Evolutionary conservation across 1,140 invertebrate genomes (phyloP), one percentile per base, ranked within the genome.

Genomic region (Musca vetustissima): DNA sequence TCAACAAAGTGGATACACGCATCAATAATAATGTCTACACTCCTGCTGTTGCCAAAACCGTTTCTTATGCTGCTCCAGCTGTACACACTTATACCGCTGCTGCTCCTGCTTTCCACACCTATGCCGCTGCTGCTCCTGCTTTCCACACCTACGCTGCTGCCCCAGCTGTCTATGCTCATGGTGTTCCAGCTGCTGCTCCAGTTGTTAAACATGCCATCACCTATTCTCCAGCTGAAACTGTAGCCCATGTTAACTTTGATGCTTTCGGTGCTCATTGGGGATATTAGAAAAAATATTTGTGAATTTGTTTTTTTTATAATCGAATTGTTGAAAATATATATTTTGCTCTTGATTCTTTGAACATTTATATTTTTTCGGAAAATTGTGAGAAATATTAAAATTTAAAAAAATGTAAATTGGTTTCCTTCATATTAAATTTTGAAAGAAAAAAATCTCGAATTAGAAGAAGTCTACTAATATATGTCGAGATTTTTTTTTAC

Each of bases 1-100:
- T 89, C 14, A 85, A 86, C 74, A 88, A 88, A 80, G 84, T 84
- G 74, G 88, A 88, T 76, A 80, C 78, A 11, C 84, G 87, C 61
- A 84, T 85, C 73, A 88, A 84, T 80, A 88, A 88, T 75, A 86
- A 88, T 69, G 87, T 82, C 1, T 81, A 79, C 66, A 78, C 84
- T 19, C 74, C 85, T 17, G 74, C 81, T 61, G 74, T 83, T 69
- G 79, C 78, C 17, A 83, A 83, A 73, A 76, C 78, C 17, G 66
- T 81, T 9, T 68, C 81, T 13, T 80, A 80, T 66, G 75, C 76
- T 1, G 76, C 83, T 1, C 75, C 82, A 11, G 78, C 78, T 68
- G 19, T 70, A 21, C 64, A 11, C 65, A 74, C 52, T 4, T n/a
- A 43, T 21, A n/a, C n/a, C n/a, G 48, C 19, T 4, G 15, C 47